phyloP scores from a whole-genome alignment of 1,140 invertebrate genomes.

The Magallana gigas region DNA sequence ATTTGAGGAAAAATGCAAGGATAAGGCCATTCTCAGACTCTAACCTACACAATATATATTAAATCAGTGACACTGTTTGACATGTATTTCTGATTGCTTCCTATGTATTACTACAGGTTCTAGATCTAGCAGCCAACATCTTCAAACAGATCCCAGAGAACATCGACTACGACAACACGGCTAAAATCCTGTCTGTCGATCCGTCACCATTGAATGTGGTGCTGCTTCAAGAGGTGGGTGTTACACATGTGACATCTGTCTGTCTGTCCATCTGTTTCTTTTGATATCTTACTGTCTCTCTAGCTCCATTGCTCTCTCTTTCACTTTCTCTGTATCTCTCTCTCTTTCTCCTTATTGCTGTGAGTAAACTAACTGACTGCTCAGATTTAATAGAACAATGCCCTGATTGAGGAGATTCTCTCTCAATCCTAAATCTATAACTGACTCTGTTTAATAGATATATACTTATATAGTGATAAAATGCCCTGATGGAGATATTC shows the following conservation, averaged over 20 bases:
- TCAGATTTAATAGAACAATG: too few relatives aligned
- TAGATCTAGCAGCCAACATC: conserved; percentile 86
- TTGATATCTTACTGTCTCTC: neutral
- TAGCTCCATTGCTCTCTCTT: neutral
- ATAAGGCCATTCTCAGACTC: too few relatives aligned
- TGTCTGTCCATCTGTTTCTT: too few relatives aligned
- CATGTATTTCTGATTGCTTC: neutral
- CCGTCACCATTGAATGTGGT: conserved; percentile 90
- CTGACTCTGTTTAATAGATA: too few relatives aligned
- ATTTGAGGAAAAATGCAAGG: too few relatives aligned
- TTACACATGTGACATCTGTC: neutral
- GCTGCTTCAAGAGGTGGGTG: conserved; percentile 87
- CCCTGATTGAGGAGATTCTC: too few relatives aligned
- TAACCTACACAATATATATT: too few relatives aligned
- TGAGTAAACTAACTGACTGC: too few relatives aligned
- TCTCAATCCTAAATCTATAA: neutral
- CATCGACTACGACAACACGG: conserved; percentile 88
- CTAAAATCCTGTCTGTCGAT: conserved; percentile 85
- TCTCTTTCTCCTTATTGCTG: too few relatives aligned
- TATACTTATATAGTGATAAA: too few relatives aligned
- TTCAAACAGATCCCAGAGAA: conserved; percentile 84
- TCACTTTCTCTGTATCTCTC: too few relatives aligned
- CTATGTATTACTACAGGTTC: conserved; percentile 81
- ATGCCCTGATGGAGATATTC: too few relatives aligned
- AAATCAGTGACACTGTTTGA: neutral